Evolutionary conservation across 2,888 invertebrate genomes (phyloP).

Genomic region (Itoplectis maculator): DNA sequence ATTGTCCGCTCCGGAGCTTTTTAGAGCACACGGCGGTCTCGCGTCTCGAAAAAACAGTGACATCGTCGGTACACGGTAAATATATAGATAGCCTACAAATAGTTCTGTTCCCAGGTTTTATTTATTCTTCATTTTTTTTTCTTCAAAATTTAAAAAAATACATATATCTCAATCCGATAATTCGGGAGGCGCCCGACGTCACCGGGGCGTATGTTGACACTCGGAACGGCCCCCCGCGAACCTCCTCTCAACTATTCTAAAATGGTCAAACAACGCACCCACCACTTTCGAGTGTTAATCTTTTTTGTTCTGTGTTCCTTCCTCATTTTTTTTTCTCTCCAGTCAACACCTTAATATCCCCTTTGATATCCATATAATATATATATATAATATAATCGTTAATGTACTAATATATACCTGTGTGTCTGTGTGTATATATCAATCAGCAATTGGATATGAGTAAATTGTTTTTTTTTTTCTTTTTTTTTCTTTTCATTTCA

Average conservation of each 20-base stretch:
- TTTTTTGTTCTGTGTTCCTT: constrained; percentile 67
- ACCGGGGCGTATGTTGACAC: constrained; percentile 43
- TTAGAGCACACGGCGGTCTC: constrained; percentile 65
- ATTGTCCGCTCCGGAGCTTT: constrained; percentile 54
- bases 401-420: constrained; percentile 61
- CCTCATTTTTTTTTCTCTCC: constrained; percentile 47
- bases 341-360: constrained; percentile 73
- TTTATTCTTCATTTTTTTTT: constrained; percentile 69
- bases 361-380: constrained; percentile 67
- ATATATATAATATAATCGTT: constrained; percentile 62
- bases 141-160: constrained; percentile 85
- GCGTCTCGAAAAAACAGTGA: constrained; percentile 69
- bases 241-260: constrained; percentile 78
- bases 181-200: constrained; percentile 60
- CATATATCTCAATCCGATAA: constrained; percentile 82
- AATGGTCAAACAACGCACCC: constrained; percentile 74
- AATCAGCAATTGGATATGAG: constrained; percentile 77
- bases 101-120: constrained; percentile 75
- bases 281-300: constrained; percentile 59
- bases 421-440: constrained; percentile 70
- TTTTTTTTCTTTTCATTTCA: neutral
- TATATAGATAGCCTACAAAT: constrained; percentile 74
- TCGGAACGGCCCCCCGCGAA: constrained; percentile 70
- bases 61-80: constrained; percentile 74
- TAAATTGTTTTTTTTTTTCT: constrained; percentile 59